Evolutionary conservation across 2,113 vertebrate species (phyloP), one percentile per base, ranked within the genome.

Genomic region (Ahaetulla prasina): DNA sequence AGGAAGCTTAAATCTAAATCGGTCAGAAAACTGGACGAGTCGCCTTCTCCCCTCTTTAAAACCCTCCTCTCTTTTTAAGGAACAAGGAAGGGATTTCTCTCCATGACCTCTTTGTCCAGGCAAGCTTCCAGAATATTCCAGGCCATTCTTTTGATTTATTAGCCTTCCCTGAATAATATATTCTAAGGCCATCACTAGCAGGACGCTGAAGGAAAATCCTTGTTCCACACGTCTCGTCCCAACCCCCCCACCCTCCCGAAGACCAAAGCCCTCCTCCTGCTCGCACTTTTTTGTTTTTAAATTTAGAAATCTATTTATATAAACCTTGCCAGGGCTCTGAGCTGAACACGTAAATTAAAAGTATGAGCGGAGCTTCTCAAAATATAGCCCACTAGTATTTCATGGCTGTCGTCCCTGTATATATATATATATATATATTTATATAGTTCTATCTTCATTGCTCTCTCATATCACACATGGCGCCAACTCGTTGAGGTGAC

Each of bases 81-180:
- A 87, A 80, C 63, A 68, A 53, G n/a, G 52, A 4, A 10, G 20
- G 45, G 50, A 88, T 94, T 89, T 89, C 23, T 86, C 49, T n/a
- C 88, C 93, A 55, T 68, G 52, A 92, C 54, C 84, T 27, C 23
- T 68, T 50, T 55, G 49, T 92, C 45, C 88, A 94, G 93, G 94
- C 43, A 53, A 6, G n/a, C 3, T 91, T 91, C 88, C 92, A 90
- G 45, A 16, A 0, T 91, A 1, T 89, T 60, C 57, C 0, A 0
- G 57, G 92, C 92, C 50, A 30, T 50, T 90, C 0, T 0, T 55
- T 47, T 22, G 92, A 90, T 3, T 52, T 35, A 7, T 80, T 0
- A 0, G 74, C 3, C 1, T 84, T 53, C n/a, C 88, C 63, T 0
- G 0, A 50, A 85, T 57, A 50, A 80, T 88, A 84, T 86, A 57